Conservation (phyloP, 2,797 vertebrate genomes). For the Poliocrania exsul region DNA sequence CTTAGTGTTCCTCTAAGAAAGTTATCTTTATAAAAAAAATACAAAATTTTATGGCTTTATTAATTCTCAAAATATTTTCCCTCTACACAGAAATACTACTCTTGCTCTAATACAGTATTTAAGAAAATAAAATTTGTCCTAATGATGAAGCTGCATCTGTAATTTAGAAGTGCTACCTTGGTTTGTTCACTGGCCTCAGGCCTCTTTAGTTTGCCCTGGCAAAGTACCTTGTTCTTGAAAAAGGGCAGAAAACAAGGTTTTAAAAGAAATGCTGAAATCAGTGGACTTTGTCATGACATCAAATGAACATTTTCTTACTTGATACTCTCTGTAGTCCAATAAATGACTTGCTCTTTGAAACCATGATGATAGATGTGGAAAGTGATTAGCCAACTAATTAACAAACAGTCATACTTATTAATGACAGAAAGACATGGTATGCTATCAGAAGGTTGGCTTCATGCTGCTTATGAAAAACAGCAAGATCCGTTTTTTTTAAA, state of each 20-base stretch:
- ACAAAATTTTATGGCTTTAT: too few species aligned
- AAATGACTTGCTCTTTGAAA: neutral
- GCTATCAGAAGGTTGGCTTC: constrained; percentile 5
- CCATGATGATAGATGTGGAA: neutral
- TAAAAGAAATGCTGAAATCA: neutral
- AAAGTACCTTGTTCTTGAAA: neutral
- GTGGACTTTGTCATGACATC: neutral
- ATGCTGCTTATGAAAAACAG: neutral
- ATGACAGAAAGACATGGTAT: neutral
- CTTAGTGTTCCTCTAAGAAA: neutral
- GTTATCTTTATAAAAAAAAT: neutral
- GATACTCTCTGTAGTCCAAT: neutral
- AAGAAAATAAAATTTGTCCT: neutral
- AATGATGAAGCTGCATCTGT: neutral
- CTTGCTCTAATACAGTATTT: neutral
- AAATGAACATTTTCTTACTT: neutral
- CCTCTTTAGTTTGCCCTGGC: neutral
- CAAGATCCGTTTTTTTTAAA: neutral
- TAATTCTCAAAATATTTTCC: neutral
- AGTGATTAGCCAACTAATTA: constrained; percentile 44
- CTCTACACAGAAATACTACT: neutral
- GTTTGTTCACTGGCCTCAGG: neutral
- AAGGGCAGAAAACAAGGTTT: neutral
- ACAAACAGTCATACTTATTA: neutral
- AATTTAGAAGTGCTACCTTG: neutral